Evolutionary conservation across 2,888 invertebrate genomes (phyloP).

Genomic region (Trypoxylon attenuatum): DNA sequence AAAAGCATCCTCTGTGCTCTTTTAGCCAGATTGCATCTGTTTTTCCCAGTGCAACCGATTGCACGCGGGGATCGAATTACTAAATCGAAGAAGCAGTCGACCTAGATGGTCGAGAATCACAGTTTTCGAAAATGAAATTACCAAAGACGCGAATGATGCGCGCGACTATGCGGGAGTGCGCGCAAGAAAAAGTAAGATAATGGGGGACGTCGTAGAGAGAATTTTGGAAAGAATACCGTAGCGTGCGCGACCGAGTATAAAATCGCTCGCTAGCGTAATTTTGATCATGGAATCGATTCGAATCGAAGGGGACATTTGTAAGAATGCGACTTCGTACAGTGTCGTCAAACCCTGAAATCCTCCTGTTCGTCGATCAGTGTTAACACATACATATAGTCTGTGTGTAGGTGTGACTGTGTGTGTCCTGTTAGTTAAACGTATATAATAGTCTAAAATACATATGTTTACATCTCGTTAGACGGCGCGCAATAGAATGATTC

Average conservation of each 20-base stretch:
- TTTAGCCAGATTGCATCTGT: too few relatives aligned
- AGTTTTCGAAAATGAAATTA: too few relatives aligned
- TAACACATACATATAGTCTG: constrained; percentile 32
- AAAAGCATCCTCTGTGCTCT: too few relatives aligned
- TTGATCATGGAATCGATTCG: background rate
- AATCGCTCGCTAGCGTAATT: background rate
- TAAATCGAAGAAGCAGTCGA: too few relatives aligned
- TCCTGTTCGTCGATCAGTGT: constrained; percentile 4
- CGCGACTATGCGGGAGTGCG: too few relatives aligned
- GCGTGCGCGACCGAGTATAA: background rate
- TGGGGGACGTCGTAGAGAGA: background rate
- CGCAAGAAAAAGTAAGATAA: too few relatives aligned
- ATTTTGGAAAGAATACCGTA: background rate
- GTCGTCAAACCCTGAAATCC: constrained; percentile 37
- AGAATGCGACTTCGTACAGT: constrained; percentile 42
- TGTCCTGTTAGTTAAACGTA: constrained; percentile 64
- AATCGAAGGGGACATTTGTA: background rate
- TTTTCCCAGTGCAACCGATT: too few relatives aligned
- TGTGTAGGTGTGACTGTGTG: constrained; percentile 30
- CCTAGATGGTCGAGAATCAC: too few relatives aligned
- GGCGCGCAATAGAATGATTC: constrained; percentile 65
- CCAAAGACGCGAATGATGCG: too few relatives aligned
- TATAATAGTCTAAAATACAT: constrained; percentile 72
- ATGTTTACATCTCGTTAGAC: constrained; percentile 72
- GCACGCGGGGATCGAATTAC: too few relatives aligned